Percentiles rank a stretch among this genome's conserved stretches.
These are phyloP conservation scores for Drosophila teissieri DNA, from an alignment of 1,140 invertebrate genomes.

Conservation along the genomic window DNA sequence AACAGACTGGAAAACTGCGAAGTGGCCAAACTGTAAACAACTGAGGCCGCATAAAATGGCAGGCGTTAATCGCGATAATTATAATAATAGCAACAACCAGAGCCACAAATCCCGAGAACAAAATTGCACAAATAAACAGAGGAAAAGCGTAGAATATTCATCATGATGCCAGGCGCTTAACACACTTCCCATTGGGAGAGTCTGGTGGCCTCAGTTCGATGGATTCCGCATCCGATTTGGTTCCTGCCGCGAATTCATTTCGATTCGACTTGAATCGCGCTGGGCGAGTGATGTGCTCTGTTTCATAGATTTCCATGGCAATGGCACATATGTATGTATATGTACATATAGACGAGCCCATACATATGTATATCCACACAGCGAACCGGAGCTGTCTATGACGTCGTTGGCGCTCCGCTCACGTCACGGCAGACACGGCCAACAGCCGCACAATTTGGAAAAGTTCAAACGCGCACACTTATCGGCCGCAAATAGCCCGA, in stretches of 20 bases:
- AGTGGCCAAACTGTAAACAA: slow-evolving; percentile 62
- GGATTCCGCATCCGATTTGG: slow-evolving; percentile 30
- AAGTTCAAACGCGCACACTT: slow-evolving; percentile 78
- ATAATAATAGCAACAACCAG: slow-evolving; percentile 59
- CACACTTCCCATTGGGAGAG: slow-evolving; percentile 76
- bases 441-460: slow-evolving; percentile 53
- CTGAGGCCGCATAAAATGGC: slow-evolving; percentile 26
- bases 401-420: slow-evolving; percentile 59
- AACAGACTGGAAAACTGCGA: slow-evolving; percentile 5
- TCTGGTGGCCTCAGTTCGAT: slow-evolving; percentile 39
- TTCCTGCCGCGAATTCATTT: slow-evolving; percentile 19
- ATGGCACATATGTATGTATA: slow-evolving; percentile 20
- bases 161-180: slow-evolving; percentile 59
- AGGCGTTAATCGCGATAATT: slow-evolving; percentile 63
- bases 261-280: slow-evolving; percentile 7
- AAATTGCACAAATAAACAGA: slow-evolving; percentile 73
- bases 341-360: slow-evolving; percentile 1
- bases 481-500: slow-evolving; percentile 66
- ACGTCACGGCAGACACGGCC: slow-evolving; percentile 60
- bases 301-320: slow-evolving; percentile 60
- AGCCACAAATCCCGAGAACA: slow-evolving; percentile 35
- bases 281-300: slow-evolving; percentile 30
- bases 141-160: slow-evolving; percentile 21
- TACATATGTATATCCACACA: slow-evolving; percentile 18
- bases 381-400: slow-evolving; percentile 46